Base-by-base conservation (phyloP, 2,797 vertebrate species). In the Pyrocephalus nanus region DNA sequence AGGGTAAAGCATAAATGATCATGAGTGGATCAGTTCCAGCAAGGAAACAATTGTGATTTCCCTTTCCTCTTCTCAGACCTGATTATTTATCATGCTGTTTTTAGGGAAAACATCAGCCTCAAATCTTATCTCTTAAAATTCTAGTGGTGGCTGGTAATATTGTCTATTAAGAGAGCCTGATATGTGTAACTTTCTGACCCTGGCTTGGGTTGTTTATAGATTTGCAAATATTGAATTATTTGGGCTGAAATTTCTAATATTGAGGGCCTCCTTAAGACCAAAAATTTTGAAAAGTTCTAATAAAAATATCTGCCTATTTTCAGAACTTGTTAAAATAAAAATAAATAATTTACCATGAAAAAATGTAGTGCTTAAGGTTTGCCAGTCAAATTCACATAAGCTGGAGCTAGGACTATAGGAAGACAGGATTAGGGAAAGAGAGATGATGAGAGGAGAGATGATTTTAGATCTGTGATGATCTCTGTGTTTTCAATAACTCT, bases 41-140 rank as follows among this genome's bases (percentile, higher is more conserved):
- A 95, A 97, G 88, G 83, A 96, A 97, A 95, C 71, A 87, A 94
- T 88, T 77, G 69, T 83, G 61, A 91, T 74, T 93, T 83, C 67
- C n/a, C 9, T 75, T 95, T 92, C 75, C 57, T 82, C 45, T 40
- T 91, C 61, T 92, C 78, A 89, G 47, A 64, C 20, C 27, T 91
- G 54, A 55, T 86, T 93, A 78, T 92, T 82, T 43, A 70, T 89
- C 67, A 27, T 15, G 50, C 30, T 91, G n/a, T 48, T 96, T 92
- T 74, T 42, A 86, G 50, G 73, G 50, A 84, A 91, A 86, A 75
- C 14, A 21, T 85, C 36, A 72, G 66, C n/a, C 82, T 84, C 20
- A 62, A 53, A 81, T 69, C 11, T 13, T 85, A 5, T 23, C 25
- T 89, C 43, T 27, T 82, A 77, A 88, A 89, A 87, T 89, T 76